Conservation (phyloP, 2,888 invertebrate species). For the Oscheius sp. region DNA sequence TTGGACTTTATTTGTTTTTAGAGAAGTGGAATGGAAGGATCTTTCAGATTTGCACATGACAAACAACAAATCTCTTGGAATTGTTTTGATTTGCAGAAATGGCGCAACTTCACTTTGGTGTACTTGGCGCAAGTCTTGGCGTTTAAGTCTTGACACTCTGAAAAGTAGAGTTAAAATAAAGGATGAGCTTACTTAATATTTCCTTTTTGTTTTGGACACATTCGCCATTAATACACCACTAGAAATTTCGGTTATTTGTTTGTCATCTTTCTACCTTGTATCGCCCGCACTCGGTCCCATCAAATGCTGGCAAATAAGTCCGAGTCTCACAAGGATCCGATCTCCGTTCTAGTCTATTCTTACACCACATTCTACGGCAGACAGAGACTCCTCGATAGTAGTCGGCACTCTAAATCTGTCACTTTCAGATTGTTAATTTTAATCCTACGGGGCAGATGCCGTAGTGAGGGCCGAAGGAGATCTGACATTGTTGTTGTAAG, state of each 20-base stretch:
- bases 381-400: slow-evolving; percentile 48
- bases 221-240: slow-evolving; percentile 65
- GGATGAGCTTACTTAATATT: slow-evolving; percentile 31
- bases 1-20: background rate
- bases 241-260: too few relatives aligned
- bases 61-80: slow-evolving; percentile 48
- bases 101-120: slow-evolving; percentile 47
- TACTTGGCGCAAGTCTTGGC: slow-evolving; percentile 52
- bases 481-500: slow-evolving; percentile 58
- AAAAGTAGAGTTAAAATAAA: too few relatives aligned
- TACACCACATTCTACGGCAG: slow-evolving; percentile 66
- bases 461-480: slow-evolving; percentile 64
- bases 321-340: slow-evolving; percentile 63
- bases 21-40: background rate
- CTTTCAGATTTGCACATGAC: slow-evolving; percentile 32
- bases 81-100: slow-evolving; percentile 53
- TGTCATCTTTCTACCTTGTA: slow-evolving; percentile 58
- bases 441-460: slow-evolving; percentile 56
- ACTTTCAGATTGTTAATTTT: background rate
- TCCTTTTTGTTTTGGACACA: slow-evolving; percentile 58
- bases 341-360: slow-evolving; percentile 49
- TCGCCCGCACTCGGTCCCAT: slow-evolving; percentile 64
- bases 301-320: slow-evolving; percentile 65
- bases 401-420: slow-evolving; percentile 46
- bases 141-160: slow-evolving; percentile 59